Evolutionary conservation across 2,888 invertebrate genomes (phyloP).

Genomic region (Meghimatium bilineatum): DNA sequence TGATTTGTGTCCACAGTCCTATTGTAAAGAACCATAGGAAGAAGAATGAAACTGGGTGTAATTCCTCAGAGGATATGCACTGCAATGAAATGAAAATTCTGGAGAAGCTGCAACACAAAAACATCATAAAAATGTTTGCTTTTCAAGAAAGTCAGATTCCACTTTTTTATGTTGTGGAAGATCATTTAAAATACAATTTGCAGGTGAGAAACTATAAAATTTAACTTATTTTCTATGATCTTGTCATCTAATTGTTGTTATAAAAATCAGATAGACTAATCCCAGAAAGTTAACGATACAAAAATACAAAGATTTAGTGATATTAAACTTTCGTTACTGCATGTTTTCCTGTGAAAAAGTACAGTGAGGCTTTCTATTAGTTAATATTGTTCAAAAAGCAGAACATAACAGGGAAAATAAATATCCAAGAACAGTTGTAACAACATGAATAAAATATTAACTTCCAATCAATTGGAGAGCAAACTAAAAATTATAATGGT

Average conservation of each 20-base stretch:
- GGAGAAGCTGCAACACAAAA: slow-evolving; percentile 42
- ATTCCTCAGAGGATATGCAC: slow-evolving; percentile 23
- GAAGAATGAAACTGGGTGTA: slow-evolving; percentile 19
- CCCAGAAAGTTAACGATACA: neutral
- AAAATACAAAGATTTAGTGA: neutral
- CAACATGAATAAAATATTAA: no score
- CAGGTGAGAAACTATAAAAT: slow-evolving; percentile 21
- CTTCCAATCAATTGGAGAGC: no score
- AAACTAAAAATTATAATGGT: no score
- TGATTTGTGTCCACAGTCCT: slow-evolving; percentile 37
- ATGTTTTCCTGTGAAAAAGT: no score
- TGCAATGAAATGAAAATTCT: slow-evolving; percentile 44
- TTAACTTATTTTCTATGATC: no score
- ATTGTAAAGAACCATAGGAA: neutral
- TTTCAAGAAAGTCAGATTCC: slow-evolving; percentile 43
- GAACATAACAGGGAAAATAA: no score
- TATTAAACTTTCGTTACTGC: no score
- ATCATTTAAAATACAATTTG: slow-evolving; percentile 39
- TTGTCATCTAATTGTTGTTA: neutral
- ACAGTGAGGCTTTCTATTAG: no score
- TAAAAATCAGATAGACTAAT: neutral
- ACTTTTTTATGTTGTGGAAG: slow-evolving; percentile 50
- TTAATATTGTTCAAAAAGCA: no score
- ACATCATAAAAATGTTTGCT: slow-evolving; percentile 45
- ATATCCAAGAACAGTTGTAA: no score